phyloP scores from a whole-genome alignment of 2,797 vertebrate genomes.

The Enteromius radiatus region DNA sequence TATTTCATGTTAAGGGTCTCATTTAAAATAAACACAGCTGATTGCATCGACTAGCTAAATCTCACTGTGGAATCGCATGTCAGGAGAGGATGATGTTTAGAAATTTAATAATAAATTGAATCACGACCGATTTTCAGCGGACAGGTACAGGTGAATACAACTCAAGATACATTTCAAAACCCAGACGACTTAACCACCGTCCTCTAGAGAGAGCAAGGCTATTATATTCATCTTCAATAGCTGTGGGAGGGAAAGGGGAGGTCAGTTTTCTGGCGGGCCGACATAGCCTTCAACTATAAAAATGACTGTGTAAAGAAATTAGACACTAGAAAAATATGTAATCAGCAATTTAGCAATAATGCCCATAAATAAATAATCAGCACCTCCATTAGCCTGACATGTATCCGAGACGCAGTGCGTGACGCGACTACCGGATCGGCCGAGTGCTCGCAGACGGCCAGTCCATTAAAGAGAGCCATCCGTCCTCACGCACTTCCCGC shows the following conservation, averaged over 20 bases:
- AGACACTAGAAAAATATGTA: constrained; percentile 62
- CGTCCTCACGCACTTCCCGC: constrained; percentile 46
- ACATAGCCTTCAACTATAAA: constrained; percentile 55
- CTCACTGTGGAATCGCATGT: constrained; percentile 2
- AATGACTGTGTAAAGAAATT: constrained; percentile 62
- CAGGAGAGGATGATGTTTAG: background rate
- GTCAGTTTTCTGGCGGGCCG: constrained; percentile 47
- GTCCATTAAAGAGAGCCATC: constrained; percentile 60
- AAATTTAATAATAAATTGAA: constrained; percentile 15
- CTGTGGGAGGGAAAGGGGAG: constrained; percentile 43
- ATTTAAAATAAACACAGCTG: constrained; percentile 38
- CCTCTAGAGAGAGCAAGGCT: constrained; percentile 51
- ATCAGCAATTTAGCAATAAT: constrained; percentile 65
- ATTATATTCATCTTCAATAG: constrained; percentile 56
- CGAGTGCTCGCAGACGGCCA: constrained; percentile 14
- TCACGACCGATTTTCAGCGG: constrained; percentile 25
- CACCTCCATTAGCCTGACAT: constrained; percentile 59
- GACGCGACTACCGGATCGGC: constrained; percentile 39
- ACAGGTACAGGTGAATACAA: constrained; percentile 38
- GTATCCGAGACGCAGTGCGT: constrained; percentile 42
- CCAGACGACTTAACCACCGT: constrained; percentile 44
- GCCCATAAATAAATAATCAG: constrained; percentile 65
- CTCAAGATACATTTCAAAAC: constrained; percentile 41
- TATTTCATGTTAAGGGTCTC: constrained; percentile 18
- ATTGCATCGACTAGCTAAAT: constrained; percentile 20